Evolutionary conservation across 2,797 vertebrate species (phyloP), one percentile per base, ranked within the genome.

Genomic region (Pipistrellus nathusii): DNA sequence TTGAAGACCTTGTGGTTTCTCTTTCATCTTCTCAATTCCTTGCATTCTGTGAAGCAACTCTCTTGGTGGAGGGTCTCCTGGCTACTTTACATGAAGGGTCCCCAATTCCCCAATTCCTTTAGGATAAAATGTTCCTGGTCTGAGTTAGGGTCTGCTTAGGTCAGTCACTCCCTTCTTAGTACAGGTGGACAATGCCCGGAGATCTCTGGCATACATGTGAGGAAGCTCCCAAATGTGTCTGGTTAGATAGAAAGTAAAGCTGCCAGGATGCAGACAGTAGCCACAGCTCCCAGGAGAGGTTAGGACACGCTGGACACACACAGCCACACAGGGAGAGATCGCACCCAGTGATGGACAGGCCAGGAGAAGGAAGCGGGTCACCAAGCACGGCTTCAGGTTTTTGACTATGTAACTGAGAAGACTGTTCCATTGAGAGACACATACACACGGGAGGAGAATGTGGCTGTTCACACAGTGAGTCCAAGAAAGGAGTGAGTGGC

Each of bases 271-370:
- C 48, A 32, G 57, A 57, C 44, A 44, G 44, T 10, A 44, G 44
- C 44, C 44, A 10, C 23, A 46, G 62, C 44, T 30, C 9, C n/a
- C 46, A 64, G n/a, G 0, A 64, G 20, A 25, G 13, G 25, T 20
- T 17, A 41, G 51, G 12, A 6, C 38, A 46, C 51, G 35, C 23
- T 3, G 27, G 32, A 59, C 32, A 14, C 27, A 55, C 0, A 3
- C 14, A 13, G 27, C n/a, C 3, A 4, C 4, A 12, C 5, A 38
- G 48, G 55, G n/a, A 68, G n/a, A 15, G 12, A 35, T n/a, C 0
- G 27, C 35, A 41, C 14, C 8, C 3, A 46, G 38, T 44, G 23
- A 69, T 1, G 2, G 13, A 25, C 46, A 51, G 12, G 18, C 27
- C 41, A 48, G 68, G 21, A 69, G 6, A 84, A 84, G 83, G 7